Conservation (phyloP, 1,140 invertebrate species). For the Nymphalis io region DNA sequence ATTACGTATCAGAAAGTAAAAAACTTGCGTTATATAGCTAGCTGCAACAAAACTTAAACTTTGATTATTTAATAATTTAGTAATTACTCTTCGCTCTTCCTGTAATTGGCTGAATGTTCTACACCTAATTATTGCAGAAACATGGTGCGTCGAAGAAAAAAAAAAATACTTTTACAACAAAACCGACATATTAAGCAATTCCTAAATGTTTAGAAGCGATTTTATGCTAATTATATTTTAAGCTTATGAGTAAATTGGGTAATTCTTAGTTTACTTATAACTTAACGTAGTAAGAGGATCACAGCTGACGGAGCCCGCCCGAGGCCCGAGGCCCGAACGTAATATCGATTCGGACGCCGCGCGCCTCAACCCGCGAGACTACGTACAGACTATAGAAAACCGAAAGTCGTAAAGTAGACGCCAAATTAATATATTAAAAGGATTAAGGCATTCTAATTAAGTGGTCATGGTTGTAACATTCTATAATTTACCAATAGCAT, state of each 20-base stretch:
- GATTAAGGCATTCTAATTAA: constrained; percentile 9
- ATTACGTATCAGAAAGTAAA: too few relatives aligned
- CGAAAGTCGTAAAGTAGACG: constrained; percentile 25
- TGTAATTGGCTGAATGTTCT: too few relatives aligned
- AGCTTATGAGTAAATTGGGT: background rate
- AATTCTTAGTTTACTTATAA: constrained; percentile 19
- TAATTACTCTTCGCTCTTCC: too few relatives aligned
- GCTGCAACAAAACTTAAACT: too few relatives aligned
- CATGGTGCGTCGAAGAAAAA: too few relatives aligned
- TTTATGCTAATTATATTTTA: background rate
- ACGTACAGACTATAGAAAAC: constrained; percentile 3
- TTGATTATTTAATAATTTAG: too few relatives aligned
- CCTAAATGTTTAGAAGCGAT: background rate
- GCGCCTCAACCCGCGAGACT: constrained; percentile 9
- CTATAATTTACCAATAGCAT: too few relatives aligned
- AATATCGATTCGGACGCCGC: constrained; percentile 27
- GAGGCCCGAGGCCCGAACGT: background rate
- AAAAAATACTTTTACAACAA: too few relatives aligned
- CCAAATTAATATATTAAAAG: constrained; percentile 31
- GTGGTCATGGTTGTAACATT: background rate
- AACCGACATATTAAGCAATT: background rate
- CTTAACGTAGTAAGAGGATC: constrained; percentile 18
- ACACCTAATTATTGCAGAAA: too few relatives aligned
- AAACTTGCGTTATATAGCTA: too few relatives aligned
- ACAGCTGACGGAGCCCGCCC: constrained; percentile 24